Evolutionary conservation across 2,888 invertebrate genomes (phyloP).

Genomic region (Tetrapedia diversipes): DNA sequence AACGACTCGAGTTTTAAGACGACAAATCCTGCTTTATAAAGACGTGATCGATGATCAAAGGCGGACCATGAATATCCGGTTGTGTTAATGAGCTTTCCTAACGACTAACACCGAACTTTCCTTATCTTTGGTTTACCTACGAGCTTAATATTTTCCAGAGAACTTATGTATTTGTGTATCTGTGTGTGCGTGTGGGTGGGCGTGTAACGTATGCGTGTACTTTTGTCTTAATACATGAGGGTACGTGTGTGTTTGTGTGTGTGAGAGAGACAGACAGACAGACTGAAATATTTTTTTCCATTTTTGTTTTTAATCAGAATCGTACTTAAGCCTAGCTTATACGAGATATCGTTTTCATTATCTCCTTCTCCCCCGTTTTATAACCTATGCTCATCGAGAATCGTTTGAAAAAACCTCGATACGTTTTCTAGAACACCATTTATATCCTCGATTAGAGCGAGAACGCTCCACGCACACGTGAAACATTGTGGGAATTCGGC

Average conservation of each 20-base stretch:
- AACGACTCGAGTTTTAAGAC: slow-evolving; percentile 41
- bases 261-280: slow-evolving; percentile 9
- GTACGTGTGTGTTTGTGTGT: background rate
- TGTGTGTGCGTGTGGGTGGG: slow-evolving; percentile 2
- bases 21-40: slow-evolving; percentile 48
- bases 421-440: slow-evolving; percentile 27
- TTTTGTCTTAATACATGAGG: background rate
- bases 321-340: slow-evolving; percentile 48
- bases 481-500: slow-evolving; percentile 18
- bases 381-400: slow-evolving; percentile 49
- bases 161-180: slow-evolving; percentile 29
- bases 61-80: slow-evolving; percentile 55
- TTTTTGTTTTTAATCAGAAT: slow-evolving; percentile 28
- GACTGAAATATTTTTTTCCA: slow-evolving; percentile 2
- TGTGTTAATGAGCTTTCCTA: slow-evolving; percentile 64
- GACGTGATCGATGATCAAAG: slow-evolving; percentile 57
- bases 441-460: slow-evolving; percentile 32
- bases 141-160: slow-evolving; percentile 58
- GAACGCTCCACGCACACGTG: slow-evolving; percentile 37
- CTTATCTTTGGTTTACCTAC: slow-evolving; percentile 74
- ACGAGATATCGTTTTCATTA: slow-evolving; percentile 16
- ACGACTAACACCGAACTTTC: slow-evolving; percentile 73
- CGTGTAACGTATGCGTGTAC: slow-evolving; percentile 3
- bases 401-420: slow-evolving; percentile 46
- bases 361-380: background rate